Base-by-base conservation (phyloP, 2,888 invertebrate species). In the Euplexia lucipara region DNA sequence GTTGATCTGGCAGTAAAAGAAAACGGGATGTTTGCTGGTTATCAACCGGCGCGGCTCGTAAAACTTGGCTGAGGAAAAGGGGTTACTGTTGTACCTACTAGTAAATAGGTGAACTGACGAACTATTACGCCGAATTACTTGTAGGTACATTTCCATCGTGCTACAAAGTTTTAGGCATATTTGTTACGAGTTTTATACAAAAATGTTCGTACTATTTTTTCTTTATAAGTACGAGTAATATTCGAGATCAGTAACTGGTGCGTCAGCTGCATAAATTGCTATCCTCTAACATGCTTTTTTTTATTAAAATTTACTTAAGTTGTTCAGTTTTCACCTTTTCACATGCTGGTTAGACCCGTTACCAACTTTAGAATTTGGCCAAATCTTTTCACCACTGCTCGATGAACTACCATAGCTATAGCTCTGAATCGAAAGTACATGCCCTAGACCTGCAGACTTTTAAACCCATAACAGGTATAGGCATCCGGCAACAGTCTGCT, bases 1-100 rank as follows among this genome's bases (percentile, higher is more conserved):
- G 68, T 74, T 74, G 75, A 71, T 67, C 68, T 54, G 75, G 58
- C 41, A 26, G 68, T 71, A 59, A 68, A 74, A 71, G 64, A 54
- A 59, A 67, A 74, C 74, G 58, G 53, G 45, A 67, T 70, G 44
- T 59, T 53, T 42, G 39, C 71, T 64, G 75, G 44, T 54, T 74
- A 71, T 74, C 68, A 41, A 47, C 49, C 35, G 48, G 42, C 49
- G 32, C 16, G 22, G 9, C 9, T 74, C 49, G 74, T 71, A 67
- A 67, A 58, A 51, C 7, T 41, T 41, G 42, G 39, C 68, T 67
- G 45, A 45, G 35, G 35, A 41, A 54, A 53, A 54, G 34, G 49
- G 49, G 48, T 54, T 64, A 35, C 20, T 35, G 49, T 35, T 39
- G 16, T 53, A n/a, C n/a, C n/a, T n/a, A n/a, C 20, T 47, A 62